Evolutionary conservation across 1,140 invertebrate species (phyloP), one percentile per base, ranked within the genome.

Genomic region (Diachasma alloeum): DNA sequence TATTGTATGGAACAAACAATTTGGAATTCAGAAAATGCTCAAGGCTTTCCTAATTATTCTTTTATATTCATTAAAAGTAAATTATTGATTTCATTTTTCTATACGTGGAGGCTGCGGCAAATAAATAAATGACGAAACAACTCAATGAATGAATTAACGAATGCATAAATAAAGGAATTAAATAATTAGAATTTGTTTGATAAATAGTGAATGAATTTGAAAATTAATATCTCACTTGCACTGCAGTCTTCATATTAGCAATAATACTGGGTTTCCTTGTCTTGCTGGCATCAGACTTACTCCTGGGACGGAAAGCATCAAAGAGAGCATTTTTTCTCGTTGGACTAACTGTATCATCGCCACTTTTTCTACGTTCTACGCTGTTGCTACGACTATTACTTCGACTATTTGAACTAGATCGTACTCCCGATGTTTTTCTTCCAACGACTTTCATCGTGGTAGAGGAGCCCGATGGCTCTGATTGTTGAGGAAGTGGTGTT

Each of bases 241-340:
- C 90, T 81, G 93, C 92, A 87, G 93, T 93, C 90, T 95, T 94
- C 92, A 95, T 93, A 79, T 93, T 94, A n/a, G 93, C 91, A 91
- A 95, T 95, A 87, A 96, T 92, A 84, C 91, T 91, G 83, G 92
- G 93, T 87, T 94, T 93, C 89, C 91, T 91, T 78, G 90, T 82
- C 88, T 92, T 90, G 81, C 92, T 91, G 22, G 93, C 93, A 88
- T 97, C 96, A 3, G 93, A 96, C 89, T 94, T 97, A 81, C 92
- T 95, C 77, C 93, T 91, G 48, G 92, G 95, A 83, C 95, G 92
- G 85, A 97, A 97, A 17, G 95, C 94, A 85, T 97, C 96, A 81
- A 97, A 94, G 73, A 97, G 91, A 6, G 92, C 92, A 8, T 92
- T 92, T 67, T 93, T 92, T n/a, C 93, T 90, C 31, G 93, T 93